Percentiles rank a stretch among this genome's conserved stretches.
Conservation (phyloP, 1,140 invertebrate species). For the Euwallacea fornicatus region DNA sequence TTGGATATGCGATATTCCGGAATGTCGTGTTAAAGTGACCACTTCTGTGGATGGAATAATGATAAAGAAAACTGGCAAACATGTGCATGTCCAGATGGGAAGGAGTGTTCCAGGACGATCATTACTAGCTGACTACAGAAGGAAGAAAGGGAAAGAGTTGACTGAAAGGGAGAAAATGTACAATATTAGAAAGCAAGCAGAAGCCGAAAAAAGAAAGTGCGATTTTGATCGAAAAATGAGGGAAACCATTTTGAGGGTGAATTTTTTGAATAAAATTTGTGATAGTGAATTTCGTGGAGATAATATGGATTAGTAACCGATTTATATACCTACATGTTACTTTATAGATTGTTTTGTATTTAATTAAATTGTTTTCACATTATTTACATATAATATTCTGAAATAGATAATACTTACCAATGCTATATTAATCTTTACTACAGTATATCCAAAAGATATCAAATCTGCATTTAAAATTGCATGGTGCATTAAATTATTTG, state of each 20-base stretch:
- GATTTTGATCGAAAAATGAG: not conserved
- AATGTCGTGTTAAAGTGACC: not conserved
- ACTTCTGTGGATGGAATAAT: not conserved
- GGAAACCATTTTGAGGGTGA: not conserved
- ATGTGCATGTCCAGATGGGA: not conserved
- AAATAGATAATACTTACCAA: too few species aligned
- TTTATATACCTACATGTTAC: too few species aligned
- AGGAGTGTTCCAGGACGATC: not conserved
- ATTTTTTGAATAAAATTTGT: not conserved
- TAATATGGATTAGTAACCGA: too few species aligned
- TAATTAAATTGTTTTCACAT: too few species aligned
- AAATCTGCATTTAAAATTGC: too few species aligned
- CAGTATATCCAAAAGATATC: too few species aligned
- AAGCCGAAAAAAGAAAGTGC: not conserved
- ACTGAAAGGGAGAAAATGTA: not conserved
- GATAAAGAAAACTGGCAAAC: not conserved
- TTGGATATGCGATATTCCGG: not conserved
- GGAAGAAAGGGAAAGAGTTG: not conserved
- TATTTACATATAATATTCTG: too few species aligned
- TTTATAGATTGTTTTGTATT: too few species aligned
- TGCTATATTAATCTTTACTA: too few species aligned
- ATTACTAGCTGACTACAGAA: not conserved
- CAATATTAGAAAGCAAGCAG: not conserved
- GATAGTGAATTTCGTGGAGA: too few species aligned
- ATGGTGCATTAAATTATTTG: too few species aligned